phyloP scores from a whole-genome alignment of 2,113 vertebrate species.

The Dunckerocampus dactyliophorus region DNA sequence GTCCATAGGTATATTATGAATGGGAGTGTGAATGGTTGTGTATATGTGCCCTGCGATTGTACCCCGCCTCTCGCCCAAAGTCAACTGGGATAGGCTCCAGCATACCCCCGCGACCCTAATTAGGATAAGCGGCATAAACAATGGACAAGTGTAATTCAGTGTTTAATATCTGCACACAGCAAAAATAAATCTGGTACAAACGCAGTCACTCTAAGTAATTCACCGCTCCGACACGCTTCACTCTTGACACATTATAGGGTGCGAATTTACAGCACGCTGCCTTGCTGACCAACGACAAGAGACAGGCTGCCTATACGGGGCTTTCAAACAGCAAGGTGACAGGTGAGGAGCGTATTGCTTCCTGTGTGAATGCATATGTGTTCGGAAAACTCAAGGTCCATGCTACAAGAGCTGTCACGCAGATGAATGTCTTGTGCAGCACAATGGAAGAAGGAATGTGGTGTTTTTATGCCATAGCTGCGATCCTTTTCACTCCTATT shows the following conservation, averaged over 20 bases:
- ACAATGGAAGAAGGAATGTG: background rate
- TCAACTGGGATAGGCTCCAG: too few species aligned
- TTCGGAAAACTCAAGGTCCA: background rate
- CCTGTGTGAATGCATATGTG: background rate
- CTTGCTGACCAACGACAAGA: background rate
- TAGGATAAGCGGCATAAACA: too few species aligned
- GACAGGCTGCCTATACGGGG: background rate
- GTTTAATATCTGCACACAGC: too few species aligned
- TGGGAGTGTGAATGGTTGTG: too few species aligned
- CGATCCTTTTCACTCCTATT: background rate
- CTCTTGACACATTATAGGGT: background rate
- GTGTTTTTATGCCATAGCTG: background rate
- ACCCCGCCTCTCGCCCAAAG: too few species aligned
- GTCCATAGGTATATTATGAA: too few species aligned
- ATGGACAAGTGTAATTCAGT: too few species aligned
- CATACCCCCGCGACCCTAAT: too few species aligned
- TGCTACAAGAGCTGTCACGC: background rate
- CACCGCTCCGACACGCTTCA: background rate
- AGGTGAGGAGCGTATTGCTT: background rate
- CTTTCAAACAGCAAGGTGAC: background rate
- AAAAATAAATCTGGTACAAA: background rate
- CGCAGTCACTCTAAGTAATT: background rate
- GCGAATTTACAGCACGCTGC: background rate
- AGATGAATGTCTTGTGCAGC: background rate
- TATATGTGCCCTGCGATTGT: too few species aligned